Evolutionary conservation across 2,797 vertebrate genomes (phyloP).

Genomic region (Ispidina picta): DNA sequence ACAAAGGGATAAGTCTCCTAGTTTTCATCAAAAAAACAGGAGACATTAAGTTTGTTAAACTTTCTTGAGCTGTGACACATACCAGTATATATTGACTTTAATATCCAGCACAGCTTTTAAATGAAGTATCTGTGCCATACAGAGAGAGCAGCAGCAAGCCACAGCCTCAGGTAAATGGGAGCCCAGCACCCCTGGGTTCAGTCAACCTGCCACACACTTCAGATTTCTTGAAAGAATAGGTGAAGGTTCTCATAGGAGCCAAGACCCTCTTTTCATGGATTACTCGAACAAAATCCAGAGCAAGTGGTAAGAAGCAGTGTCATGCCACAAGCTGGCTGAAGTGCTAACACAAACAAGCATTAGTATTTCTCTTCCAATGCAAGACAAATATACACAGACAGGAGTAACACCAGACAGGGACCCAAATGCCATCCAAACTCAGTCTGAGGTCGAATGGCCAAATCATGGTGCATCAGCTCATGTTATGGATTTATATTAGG

Average conservation of each 20-base stretch:
- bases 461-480: background rate
- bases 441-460: background rate
- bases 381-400: accelerated
- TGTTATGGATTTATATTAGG: background rate
- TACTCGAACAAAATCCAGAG: background rate
- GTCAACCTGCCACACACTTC: background rate
- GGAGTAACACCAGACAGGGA: background rate
- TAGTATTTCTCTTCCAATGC: background rate
- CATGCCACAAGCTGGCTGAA: background rate
- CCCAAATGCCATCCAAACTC: background rate
- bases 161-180: background rate
- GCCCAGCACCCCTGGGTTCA: background rate
- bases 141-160: background rate
- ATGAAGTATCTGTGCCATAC: background rate
- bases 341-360: background rate
- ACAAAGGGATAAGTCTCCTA: background rate
- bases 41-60: background rate
- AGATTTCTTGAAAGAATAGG: background rate
- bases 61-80: accelerated
- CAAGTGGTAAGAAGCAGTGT: background rate
- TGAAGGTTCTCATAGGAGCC: background rate
- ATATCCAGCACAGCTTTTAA: background rate
- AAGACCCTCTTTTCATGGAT: background rate
- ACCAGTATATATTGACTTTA: background rate
- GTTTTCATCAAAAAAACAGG: background rate